Evolutionary conservation across 2,113 vertebrate genomes (phyloP), one percentile per base, ranked within the genome.

Genomic region (Excalfactoria chinensis): DNA sequence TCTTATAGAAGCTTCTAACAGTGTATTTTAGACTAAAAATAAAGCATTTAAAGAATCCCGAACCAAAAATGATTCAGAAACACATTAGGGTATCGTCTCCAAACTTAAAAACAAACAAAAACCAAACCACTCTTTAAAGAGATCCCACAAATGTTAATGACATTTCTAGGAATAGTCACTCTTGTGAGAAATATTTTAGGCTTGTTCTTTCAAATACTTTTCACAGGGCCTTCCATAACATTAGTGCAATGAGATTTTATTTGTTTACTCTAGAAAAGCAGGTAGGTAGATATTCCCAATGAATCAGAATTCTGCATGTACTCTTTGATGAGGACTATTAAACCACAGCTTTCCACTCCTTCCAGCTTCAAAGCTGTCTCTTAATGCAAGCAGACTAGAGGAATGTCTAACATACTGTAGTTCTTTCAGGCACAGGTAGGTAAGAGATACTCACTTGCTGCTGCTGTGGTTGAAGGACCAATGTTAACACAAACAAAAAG

Each of bases 171-270:
- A 93, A 68, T 0, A 77, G 9, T n/a, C 8, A 9, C 19, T 49
- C 14, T 75, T 18, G 34, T 14, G 5, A 93, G 20, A 22, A 80
- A 62, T 18, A 23, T 40, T 77, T 22, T 79, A 64, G 35, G 18
- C 4, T 60, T 1, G 18, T 46, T 82, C 68, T 41, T 72, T 37
- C 43, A 51, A 64, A 41, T 15, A 56, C 15, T 81, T 64, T 25
- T 26, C 53, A 75, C 17, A 87, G 25, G 55, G 72, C 28, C 32
- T 62, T 63, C 9, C 44, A 6, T 8, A 18, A 59, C 32, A 83
- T 32, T 0, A 86, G 34, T 17, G 11, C 15, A 28, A 67, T 4
- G 7, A 70, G 55, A 59, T 6, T 23, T 0, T 15, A 25, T 51
- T 68, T 58, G 18, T 44, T 62, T 70, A 66, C 26, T 79, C 59